Conservation (phyloP, 2,113 vertebrate species). For the Pipa parva region DNA sequence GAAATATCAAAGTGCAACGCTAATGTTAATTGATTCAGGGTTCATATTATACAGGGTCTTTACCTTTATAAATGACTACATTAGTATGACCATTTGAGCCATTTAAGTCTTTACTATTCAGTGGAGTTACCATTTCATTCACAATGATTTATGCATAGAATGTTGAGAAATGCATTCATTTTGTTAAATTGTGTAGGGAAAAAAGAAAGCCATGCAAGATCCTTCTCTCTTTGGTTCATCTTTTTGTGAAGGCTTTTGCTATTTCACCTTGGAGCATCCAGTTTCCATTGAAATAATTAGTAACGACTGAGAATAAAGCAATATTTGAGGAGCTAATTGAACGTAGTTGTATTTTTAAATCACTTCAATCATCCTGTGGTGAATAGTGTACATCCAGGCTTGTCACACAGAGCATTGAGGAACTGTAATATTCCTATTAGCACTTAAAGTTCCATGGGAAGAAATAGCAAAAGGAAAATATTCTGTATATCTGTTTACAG, state of each 20-base stretch:
- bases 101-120: constrained; percentile 25
- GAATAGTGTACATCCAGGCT: not conserved
- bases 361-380: constrained; percentile 12
- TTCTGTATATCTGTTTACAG: no score
- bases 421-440: no score
- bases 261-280: constrained; percentile 25
- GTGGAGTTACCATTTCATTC: constrained; percentile 22
- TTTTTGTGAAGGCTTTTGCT: constrained; percentile 32
- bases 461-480: no score
- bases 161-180: constrained; percentile 27
- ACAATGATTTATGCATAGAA: constrained; percentile 24
- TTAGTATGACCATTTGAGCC: constrained; percentile 29
- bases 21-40: not conserved
- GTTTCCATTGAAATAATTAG: constrained; percentile 30
- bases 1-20: not conserved
- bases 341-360: constrained; percentile 18
- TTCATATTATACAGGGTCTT: constrained; percentile 9
- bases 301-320: constrained; percentile 13
- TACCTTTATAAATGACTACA: constrained; percentile 26
- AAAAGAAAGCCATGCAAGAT: constrained; percentile 1
- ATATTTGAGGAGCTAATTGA: constrained; percentile 31
- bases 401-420: no score
- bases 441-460: no score
- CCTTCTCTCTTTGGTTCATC: constrained; percentile 19
- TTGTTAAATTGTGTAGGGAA: constrained; percentile 23